Evolutionary conservation across 1,140 invertebrate species (phyloP), one percentile per base, ranked within the genome.

Genomic region (Hirudo medicinalis): DNA sequence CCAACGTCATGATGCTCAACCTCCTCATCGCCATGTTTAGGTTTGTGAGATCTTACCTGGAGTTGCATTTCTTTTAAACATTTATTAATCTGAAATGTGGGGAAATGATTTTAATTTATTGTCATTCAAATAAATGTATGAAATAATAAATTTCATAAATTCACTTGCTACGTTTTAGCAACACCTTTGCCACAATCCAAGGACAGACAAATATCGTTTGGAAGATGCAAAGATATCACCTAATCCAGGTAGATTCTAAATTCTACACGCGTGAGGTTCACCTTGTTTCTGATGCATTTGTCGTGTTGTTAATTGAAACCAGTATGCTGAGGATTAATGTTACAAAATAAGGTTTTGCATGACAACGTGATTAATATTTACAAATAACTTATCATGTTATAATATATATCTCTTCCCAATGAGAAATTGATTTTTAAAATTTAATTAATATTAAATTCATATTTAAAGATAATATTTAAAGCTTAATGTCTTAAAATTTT

Each of bases 21-120:
- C 76, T 82, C 19, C 76, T 82, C 29, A 82, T 82, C 74, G 81
- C 81, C 72, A 80, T 82, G 72, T 77, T 77, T 73, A 76, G 76
- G 75, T 77, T 69, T 22, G 5, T 49, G 15, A 49, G 11, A 15
- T 49, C 1, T 49, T 11, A 49, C 43, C 13, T 49, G 3, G 5
- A 15, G 43, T 49, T 49, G 43, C 43, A 49, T 49, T 13, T 49
- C 9, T 49, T 15, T 15, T 15, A 49, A 49, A 49, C 9, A 49
- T 49, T 49, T 11, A 8, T 49, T 15, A 49, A 49, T 36, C 32
- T 36, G 32, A 36, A 36, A 36, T 2, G 2, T 36, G 32, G 6
- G 32, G 32, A 36, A 36, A 36, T 36, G 2, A 36, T 36, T 36
- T 36, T 36, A 6, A 2, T 36, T 36, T 36, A 36, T 2, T 36